Evolutionary conservation across 2,113 vertebrate genomes (phyloP).

Genomic region (Nesogale talazaci): DNA sequence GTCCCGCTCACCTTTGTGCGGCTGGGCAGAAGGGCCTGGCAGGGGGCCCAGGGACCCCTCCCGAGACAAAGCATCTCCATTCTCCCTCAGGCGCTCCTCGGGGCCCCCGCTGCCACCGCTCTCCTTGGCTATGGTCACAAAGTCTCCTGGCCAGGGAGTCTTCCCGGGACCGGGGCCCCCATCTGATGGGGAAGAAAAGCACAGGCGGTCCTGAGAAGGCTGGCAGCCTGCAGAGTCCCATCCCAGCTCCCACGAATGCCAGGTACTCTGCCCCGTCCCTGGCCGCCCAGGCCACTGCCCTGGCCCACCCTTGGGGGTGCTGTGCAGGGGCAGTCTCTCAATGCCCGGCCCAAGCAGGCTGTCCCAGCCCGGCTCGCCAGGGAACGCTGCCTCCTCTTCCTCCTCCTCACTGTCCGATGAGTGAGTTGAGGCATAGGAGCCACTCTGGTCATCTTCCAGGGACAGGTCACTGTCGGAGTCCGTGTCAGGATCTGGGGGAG

Average conservation of each 20-base stretch:
- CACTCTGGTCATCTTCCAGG: constrained; percentile 94
- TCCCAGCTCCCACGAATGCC: not conserved
- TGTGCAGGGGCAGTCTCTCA: constrained; percentile 81
- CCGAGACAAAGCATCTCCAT: constrained; percentile 79
- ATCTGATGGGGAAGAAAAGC: constrained; percentile 78
- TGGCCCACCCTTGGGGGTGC: constrained; percentile 84
- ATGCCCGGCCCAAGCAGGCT: constrained; percentile 85
- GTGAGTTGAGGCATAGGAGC: constrained; percentile 93
- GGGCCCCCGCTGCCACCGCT: constrained; percentile 73
- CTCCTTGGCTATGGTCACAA: constrained; percentile 82
- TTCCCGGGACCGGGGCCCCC: constrained; percentile 74
- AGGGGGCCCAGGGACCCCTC: constrained; percentile 84
- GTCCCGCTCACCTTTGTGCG: constrained; percentile 89
- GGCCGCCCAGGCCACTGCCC: not conserved
- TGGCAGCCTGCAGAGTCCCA: not conserved
- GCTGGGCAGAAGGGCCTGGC: constrained; percentile 85
- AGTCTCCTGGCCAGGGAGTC: constrained; percentile 90
- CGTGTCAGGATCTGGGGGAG: constrained; percentile 88
- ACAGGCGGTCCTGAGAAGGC: not conserved
- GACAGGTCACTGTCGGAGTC: constrained; percentile 97
- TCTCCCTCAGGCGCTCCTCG: constrained; percentile 82
- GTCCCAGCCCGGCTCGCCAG: constrained; percentile 91
- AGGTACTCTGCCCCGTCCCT: not conserved
- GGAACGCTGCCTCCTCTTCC: constrained; percentile 87
- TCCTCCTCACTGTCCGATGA: constrained; percentile 95